Conservation (phyloP, 2,888 invertebrate species). For the Glomeris marginata region DNA sequence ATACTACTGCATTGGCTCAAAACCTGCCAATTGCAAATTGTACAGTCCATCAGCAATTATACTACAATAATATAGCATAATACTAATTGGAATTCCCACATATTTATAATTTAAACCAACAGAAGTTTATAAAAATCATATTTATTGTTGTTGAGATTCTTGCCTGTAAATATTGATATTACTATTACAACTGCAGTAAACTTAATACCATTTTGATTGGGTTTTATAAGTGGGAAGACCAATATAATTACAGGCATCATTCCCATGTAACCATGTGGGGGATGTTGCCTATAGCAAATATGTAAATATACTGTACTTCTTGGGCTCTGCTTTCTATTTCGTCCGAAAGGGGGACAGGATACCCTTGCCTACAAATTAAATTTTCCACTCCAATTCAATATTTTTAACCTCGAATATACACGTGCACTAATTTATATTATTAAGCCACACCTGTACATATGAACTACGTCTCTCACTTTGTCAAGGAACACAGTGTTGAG, state of each 20-base stretch:
- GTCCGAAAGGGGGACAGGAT: conserved; percentile 28
- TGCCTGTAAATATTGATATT: too few relatives aligned
- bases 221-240: too few relatives aligned
- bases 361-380: too few relatives aligned
- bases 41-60: conserved; percentile 55
- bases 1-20: conserved; percentile 3
- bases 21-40: conserved; percentile 39
- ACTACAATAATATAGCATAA: conserved; percentile 49
- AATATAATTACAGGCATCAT: too few relatives aligned
- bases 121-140: too few relatives aligned
- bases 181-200: too few relatives aligned
- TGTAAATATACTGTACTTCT: conserved; percentile 56
- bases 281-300: too few relatives aligned
- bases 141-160: too few relatives aligned
- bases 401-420: background rate
- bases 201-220: too few relatives aligned
- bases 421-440: background rate
- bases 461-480: conserved; percentile 45
- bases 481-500: conserved; percentile 47
- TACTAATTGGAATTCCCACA: too few relatives aligned
- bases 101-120: too few relatives aligned
- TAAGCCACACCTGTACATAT: conserved; percentile 42
- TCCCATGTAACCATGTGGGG: too few relatives aligned
- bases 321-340: conserved; percentile 20
- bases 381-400: background rate